Evolutionary conservation across 2,797 vertebrate genomes (phyloP).

Genomic region (Clarias pachynema): DNA sequence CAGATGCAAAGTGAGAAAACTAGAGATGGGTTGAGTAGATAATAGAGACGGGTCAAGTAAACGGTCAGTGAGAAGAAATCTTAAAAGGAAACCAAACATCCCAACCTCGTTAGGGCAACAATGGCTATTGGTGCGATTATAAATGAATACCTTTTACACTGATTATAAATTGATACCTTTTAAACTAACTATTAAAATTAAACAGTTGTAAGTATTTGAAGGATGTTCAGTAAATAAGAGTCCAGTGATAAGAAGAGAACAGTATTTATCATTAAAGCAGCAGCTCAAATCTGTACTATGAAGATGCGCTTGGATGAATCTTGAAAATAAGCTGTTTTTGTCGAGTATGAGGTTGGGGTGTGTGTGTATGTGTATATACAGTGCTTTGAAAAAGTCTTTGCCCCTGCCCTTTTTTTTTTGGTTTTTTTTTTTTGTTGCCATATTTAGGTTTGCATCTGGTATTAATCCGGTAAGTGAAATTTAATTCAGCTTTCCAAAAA

Average conservation of each 20-base stretch:
- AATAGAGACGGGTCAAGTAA: neutral
- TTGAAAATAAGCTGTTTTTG: neutral
- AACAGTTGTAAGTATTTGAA: neutral
- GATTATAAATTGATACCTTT: too few relatives aligned
- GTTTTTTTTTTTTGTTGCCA: too few relatives aligned
- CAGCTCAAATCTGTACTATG: neutral
- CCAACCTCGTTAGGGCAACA: neutral
- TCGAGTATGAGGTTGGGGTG: neutral
- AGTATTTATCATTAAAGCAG: neutral
- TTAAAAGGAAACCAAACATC: neutral
- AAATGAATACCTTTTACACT: neutral
- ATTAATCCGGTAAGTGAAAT: too few relatives aligned
- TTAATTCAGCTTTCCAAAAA: too few relatives aligned
- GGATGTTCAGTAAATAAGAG: neutral
- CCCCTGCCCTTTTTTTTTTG: too few relatives aligned
- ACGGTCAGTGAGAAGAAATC: neutral
- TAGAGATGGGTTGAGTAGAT: neutral
- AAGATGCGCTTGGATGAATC: neutral
- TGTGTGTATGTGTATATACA: too few relatives aligned
- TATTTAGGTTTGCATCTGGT: too few relatives aligned
- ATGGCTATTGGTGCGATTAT: rapidly evolving
- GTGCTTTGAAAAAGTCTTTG: too few relatives aligned
- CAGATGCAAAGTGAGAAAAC: neutral
- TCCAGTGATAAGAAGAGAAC: neutral
- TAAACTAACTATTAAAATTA: neutral